Conservation (phyloP, 53 echinoderm and acorn worm species). For the Patiria pectinifera region DNA sequence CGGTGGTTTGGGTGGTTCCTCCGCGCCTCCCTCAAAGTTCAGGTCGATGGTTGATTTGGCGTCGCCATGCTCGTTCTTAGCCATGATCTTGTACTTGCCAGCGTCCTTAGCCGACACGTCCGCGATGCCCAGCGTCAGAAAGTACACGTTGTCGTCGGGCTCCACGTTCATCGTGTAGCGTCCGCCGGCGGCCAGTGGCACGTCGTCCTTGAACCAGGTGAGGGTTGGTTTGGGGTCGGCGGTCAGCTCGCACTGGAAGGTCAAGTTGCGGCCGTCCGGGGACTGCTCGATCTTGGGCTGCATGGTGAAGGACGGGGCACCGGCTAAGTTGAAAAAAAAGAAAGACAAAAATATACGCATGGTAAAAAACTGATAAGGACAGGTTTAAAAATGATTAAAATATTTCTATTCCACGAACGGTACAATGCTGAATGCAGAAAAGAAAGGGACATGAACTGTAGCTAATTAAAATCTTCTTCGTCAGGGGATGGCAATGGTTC, state of each 20-base stretch:
- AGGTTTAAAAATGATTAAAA: too few species aligned
- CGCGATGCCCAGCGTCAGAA: slow-evolving; percentile 71
- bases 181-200: slow-evolving; percentile 71
- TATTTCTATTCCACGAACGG: too few species aligned
- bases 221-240: slow-evolving; percentile 93
- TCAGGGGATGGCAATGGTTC: too few species aligned
- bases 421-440: too few species aligned
- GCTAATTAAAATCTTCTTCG: too few species aligned
- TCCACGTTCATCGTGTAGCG: slow-evolving; percentile 80
- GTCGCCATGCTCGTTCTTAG: slow-evolving; percentile 91
- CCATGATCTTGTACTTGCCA: slow-evolving; percentile 91
- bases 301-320: slow-evolving; percentile 91
- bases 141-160: slow-evolving; percentile 70
- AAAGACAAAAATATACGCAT: neutral
- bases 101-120: slow-evolving; percentile 87
- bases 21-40: slow-evolving; percentile 87
- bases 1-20: slow-evolving; percentile 51
- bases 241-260: slow-evolving; percentile 90
- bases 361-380: too few species aligned
- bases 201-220: slow-evolving; percentile 87
- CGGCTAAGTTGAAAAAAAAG: slow-evolving; percentile 63
- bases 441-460: too few species aligned
- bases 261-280: slow-evolving; percentile 79
- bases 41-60: slow-evolving; percentile 97
- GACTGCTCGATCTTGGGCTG: slow-evolving; percentile 94